Evolutionary conservation across 2,797 vertebrate species (phyloP), one percentile per base, ranked within the genome.

Genomic region (Sebastes alutus): DNA sequence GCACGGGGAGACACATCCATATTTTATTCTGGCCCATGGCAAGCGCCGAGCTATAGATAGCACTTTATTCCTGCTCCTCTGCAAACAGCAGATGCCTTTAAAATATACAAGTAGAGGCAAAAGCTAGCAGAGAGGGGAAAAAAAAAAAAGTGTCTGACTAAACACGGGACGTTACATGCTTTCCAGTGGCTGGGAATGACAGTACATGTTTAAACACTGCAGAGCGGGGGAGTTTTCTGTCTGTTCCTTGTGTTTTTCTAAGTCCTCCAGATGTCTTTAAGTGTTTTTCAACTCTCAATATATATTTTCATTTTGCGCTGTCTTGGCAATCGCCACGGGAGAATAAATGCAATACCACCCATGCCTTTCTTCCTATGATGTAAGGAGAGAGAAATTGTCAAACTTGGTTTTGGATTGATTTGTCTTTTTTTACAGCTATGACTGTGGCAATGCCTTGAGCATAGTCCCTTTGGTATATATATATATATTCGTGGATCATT

Each of bases 21-120:
- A 92, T 95, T 95, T 95, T 85, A 94, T 94, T 84, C 78, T 86
- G 67, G 87, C 91, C 92, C 73, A 18, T 92, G 94, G 92, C 92
- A 78, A 92, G 78, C 91, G 83, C 85, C 7, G 23, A 81, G 90
- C 93, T 94, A 93, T 93, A 94, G 86, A 95, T 94, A 95, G 93
- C 88, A 85, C 83, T 85, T 89, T 88, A 88, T 86, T 88, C 87
- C 58, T 70, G 81, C 74, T 88, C 64, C 78, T 82, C 85, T 85
- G 87, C 84, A 89, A 90, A 88, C 79, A 76, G 87, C 77, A 70
- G 72, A 84, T 30, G 75, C 74, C 72, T 78, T 78, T 85, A 75
- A 88, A 92, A 91, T 90, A 89, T 89, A 89, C 87, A 89, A 85
- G 86, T 33, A 38, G 70, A 78, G 33, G 67, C 78, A 70, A 74